These are phyloP conservation scores for Paelopatides confundens DNA, from an alignment of 53 echinoderm and acorn worm species.

Conservation along the genomic window DNA sequence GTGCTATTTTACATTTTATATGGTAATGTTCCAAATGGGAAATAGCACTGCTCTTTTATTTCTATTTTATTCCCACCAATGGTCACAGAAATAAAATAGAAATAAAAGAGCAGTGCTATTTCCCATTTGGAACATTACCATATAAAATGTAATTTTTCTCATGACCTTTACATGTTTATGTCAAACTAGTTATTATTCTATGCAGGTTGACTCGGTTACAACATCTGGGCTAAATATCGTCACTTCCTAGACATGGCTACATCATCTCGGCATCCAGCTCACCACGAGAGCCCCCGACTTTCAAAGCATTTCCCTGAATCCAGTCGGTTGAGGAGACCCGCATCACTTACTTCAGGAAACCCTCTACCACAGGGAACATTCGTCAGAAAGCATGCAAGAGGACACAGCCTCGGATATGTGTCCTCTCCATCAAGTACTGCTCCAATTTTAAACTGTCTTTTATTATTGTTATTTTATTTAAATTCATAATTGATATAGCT, in stretches of 20 bases:
- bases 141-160: too few relatives aligned
- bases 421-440: conserved; percentile 60
- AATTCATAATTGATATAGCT: not conserved
- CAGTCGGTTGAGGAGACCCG: conserved; percentile 14
- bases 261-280: not conserved
- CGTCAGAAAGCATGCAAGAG: conserved; percentile 56
- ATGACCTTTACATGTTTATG: too few relatives aligned
- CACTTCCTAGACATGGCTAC: not conserved
- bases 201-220: too few relatives aligned
- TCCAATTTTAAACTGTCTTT: not conserved
- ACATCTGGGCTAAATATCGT: too few relatives aligned
- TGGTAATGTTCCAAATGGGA: too few relatives aligned
- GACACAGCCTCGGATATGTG: conserved; percentile 65
- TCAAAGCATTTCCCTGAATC: not conserved
- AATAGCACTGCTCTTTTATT: too few relatives aligned
- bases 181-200: too few relatives aligned
- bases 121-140: too few relatives aligned
- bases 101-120: too few relatives aligned
- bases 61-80: too few relatives aligned
- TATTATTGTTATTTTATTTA: not conserved
- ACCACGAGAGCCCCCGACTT: conserved; percentile 33
- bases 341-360: conserved; percentile 25
- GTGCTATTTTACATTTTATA: too few relatives aligned
- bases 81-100: too few relatives aligned
- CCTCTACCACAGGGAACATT: not conserved